A percentile compares a stretch with the other conserved stretches of the same genome.
phyloP scores from a whole-genome alignment of 2,888 invertebrate species.

The Cantharis lateralis region DNA sequence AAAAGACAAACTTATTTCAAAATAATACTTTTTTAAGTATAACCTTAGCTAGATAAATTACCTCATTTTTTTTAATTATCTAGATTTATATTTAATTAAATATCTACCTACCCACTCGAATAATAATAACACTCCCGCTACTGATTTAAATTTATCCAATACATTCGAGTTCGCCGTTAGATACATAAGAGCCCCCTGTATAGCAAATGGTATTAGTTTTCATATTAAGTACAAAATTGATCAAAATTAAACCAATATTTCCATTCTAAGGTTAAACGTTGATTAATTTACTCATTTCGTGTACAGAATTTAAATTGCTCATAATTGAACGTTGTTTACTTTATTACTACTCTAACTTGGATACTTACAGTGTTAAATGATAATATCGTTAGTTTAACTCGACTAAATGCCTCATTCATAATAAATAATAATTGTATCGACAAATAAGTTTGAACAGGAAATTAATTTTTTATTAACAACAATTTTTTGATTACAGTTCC shows the following conservation, averaged over 20 bases:
- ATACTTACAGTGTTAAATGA: slow-evolving; percentile 11
- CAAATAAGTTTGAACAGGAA: not conserved
- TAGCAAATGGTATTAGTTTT: not conserved
- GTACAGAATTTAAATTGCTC: slow-evolving; percentile 28
- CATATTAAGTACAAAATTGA: not conserved
- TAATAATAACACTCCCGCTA: too few species aligned
- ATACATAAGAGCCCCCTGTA: not conserved
- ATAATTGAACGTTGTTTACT: slow-evolving; percentile 18
- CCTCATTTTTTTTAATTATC: not conserved
- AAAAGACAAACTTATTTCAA: not conserved
- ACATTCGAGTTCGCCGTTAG: not conserved
- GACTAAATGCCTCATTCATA: not conserved
- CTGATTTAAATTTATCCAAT: not conserved
- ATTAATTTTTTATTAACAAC: not conserved
- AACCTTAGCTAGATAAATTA: not conserved
- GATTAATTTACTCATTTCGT: slow-evolving; percentile 31
- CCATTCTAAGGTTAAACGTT: slow-evolving; percentile 18
- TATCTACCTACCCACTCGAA: too few species aligned
- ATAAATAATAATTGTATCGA: slow-evolving; percentile 1
- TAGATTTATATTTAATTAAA: not conserved
- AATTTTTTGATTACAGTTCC: not conserved
- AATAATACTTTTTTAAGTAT: not conserved
- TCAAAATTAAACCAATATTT: slow-evolving; percentile 19
- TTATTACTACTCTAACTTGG: slow-evolving; percentile 1
- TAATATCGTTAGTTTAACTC: slow-evolving; percentile 15